phyloP scores from a whole-genome alignment of 2,888 invertebrate genomes.

The Mycogona germanica region DNA sequence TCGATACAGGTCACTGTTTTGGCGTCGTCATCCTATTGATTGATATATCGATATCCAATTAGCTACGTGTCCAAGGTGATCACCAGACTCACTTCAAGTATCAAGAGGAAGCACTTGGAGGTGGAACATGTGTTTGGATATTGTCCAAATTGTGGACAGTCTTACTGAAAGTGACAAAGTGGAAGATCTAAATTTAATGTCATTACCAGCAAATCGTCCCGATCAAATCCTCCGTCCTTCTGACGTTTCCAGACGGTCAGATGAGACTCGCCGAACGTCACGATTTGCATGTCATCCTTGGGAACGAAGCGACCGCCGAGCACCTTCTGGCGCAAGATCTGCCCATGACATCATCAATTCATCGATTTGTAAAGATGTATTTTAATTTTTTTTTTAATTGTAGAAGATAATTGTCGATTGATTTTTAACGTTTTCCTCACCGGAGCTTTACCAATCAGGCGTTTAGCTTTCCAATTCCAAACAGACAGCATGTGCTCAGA shows the following conservation, averaged over 20 bases:
- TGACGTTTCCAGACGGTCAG: conserved; percentile 84
- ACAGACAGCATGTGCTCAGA: conserved; percentile 80
- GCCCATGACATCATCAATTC: conserved; percentile 26
- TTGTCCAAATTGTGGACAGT: not conserved
- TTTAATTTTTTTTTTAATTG: too few relatives aligned
- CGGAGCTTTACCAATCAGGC: conserved; percentile 83
- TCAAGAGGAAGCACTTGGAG: too few relatives aligned
- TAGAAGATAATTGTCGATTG: too few relatives aligned
- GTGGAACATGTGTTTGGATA: too few relatives aligned
- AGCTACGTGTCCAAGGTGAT: too few relatives aligned
- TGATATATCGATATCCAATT: not conserved
- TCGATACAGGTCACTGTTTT: conserved; percentile 56
- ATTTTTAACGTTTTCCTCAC: conserved; percentile 44
- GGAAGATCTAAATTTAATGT: conserved; percentile 4
- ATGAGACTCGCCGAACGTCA: conserved; percentile 84
- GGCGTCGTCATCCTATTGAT: conserved; percentile 23
- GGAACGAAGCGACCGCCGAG: conserved; percentile 85
- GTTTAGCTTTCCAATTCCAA: conserved; percentile 94
- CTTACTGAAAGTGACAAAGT: not conserved
- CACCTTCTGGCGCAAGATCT: conserved; percentile 81
- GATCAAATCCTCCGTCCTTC: conserved; percentile 80
- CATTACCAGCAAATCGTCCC: conserved; percentile 60
- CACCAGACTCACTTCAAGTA: too few relatives aligned
- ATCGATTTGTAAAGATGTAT: too few relatives aligned
- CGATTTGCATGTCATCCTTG: conserved; percentile 75